Evolutionary conservation across 2,797 vertebrate genomes (phyloP).

Genomic region (Aphelocoma californica): DNA sequence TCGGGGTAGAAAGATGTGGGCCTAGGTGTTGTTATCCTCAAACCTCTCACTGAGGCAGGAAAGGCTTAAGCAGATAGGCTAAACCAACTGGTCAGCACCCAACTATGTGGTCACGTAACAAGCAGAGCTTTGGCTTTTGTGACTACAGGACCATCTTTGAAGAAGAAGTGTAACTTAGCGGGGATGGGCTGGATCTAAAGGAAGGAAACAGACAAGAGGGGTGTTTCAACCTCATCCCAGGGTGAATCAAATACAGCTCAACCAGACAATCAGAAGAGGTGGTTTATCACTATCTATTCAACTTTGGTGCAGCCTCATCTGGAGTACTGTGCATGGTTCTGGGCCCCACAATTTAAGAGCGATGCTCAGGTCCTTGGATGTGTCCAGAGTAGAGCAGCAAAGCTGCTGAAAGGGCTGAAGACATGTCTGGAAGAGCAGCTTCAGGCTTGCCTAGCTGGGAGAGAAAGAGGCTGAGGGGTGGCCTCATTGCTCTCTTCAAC

Average conservation of each 20-base stretch:
- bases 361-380: neutral
- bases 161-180: neutral
- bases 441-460: neutral
- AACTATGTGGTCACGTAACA: rapidly evolving
- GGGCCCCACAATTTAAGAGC: neutral
- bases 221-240: neutral
- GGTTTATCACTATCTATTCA: neutral
- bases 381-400: neutral
- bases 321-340: neutral
- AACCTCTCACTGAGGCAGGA: neutral
- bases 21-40: neutral
- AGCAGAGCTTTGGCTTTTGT: neutral
- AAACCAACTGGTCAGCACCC: neutral
- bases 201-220: neutral
- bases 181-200: neutral
- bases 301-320: neutral
- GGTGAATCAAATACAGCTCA: neutral
- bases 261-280: neutral
- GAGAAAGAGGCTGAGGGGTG: neutral
- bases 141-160: neutral
- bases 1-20: neutral
- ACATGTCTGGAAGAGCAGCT: neutral
- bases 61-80: neutral
- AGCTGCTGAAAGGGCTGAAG: neutral
- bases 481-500: neutral